These are phyloP conservation scores for Minunthozetes semirufus DNA, from an alignment of 2,888 invertebrate species.

Conservation along the genomic window DNA sequence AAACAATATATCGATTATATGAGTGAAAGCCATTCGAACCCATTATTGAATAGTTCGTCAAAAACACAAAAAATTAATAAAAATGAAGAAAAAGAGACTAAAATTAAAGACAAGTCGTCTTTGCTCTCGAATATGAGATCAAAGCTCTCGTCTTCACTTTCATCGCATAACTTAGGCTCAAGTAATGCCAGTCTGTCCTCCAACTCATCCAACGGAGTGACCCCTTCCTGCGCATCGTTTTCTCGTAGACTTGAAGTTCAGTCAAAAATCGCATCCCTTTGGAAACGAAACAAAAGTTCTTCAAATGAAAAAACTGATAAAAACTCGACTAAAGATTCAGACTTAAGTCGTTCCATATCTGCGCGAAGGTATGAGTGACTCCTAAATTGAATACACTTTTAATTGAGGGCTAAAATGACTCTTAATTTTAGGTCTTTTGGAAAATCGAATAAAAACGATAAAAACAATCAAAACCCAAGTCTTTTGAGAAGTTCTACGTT, in stretches of 20 bases:
- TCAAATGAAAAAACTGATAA: neutral
- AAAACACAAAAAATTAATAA: neutral
- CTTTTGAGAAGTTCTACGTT: conserved; percentile 48
- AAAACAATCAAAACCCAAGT: neutral
- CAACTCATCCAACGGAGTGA: conserved; percentile 17
- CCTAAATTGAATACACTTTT: neutral
- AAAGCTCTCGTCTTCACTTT: neutral
- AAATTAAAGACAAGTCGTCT: neutral
- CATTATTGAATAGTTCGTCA: neutral
- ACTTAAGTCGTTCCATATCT: conserved; percentile 8
- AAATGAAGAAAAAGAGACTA: neutral
- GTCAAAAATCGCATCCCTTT: conserved; percentile 70
- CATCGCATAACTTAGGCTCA: conserved; percentile 21
- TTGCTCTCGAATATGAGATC: conserved; percentile 10
- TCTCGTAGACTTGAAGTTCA: conserved; percentile 11
- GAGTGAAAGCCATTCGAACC: neutral
- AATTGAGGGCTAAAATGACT: neutral
- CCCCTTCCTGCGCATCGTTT: conserved; percentile 20
- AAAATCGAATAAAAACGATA: neutral
- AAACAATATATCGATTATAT: conserved; percentile 7
- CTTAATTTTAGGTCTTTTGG: conserved; percentile 32
- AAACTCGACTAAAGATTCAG: neutral
- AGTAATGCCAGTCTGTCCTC: conserved; percentile 24
- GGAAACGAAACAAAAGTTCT: conserved; percentile 59
- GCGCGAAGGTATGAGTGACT: conserved; percentile 11